Evolutionary conservation across 2,888 invertebrate genomes (phyloP), one percentile per base, ranked within the genome.

Genomic region (Dioctria linearis): DNA sequence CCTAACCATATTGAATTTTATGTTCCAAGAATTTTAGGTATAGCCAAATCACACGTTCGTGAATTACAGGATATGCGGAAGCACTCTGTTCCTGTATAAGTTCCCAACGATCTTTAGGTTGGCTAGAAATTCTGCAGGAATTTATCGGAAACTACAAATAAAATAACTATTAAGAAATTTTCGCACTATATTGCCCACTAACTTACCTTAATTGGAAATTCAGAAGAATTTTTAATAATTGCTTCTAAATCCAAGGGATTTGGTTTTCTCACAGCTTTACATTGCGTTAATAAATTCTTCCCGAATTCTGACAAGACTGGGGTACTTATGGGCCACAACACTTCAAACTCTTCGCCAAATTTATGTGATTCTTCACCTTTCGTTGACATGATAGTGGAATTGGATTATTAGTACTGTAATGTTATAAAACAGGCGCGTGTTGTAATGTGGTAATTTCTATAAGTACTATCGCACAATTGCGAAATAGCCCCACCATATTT

Each of bases 11-110:
- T 80, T 84, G 81, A 13, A 83, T 82, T 87, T 94, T 94, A 85
- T 93, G 91, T 82, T 92, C 91, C 75, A 94, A 88, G 87, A 93
- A 94, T 81, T 91, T 90, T 5, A 92, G 90, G 86, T 92, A 92
- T 3, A 94, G 87, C 2, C 90, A 87, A 3, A 94, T 83, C 6
- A 92, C 92, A 73, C 92, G 90, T 85, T 94, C 94, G 83, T 94
- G 94, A 82, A 94, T 90, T 3, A 94, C 83, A 0, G 94, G 94
- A 86, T 94, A 94, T 0, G 91, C 92, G 0, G 93, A 93, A 1
- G 89, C 88, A 6, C 87, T 86, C 83, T 89, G 87, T 67, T 86
- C 69, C 46, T 85, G 83, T 69, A 89, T 88, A 13, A 78, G 6
- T 0, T 71, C 80, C 80, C 85, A 83, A 2, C 86, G 85, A 9